Evolutionary conservation across 1,140 invertebrate genomes (phyloP).

Genomic region (Linepithema humile): DNA sequence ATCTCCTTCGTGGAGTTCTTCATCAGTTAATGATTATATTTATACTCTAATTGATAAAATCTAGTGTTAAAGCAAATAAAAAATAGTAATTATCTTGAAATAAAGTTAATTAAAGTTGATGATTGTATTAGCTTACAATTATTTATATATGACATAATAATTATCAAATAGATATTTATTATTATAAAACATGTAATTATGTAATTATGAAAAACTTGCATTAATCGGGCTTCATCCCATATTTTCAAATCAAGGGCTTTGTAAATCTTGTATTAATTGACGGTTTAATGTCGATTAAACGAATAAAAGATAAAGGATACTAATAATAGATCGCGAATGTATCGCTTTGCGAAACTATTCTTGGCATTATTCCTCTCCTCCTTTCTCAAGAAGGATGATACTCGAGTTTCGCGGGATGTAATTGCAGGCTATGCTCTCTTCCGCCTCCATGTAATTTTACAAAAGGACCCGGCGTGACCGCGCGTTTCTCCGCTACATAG

Average conservation of each 20-base stretch:
- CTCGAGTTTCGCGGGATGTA: not conserved
- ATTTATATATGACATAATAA: not conserved
- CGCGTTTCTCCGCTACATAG: constrained; percentile 9
- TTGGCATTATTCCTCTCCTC: not conserved
- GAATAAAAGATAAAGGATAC: not conserved
- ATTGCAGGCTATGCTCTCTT: not conserved
- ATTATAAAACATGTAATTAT: not conserved
- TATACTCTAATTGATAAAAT: not conserved
- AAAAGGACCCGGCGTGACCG: not conserved
- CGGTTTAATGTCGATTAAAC: not conserved
- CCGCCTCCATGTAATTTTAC: not conserved
- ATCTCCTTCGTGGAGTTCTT: not conserved
- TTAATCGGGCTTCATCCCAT: not conserved
- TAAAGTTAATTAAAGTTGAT: not conserved
- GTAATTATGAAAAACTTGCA: not conserved
- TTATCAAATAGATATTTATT: not conserved
- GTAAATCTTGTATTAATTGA: not conserved
- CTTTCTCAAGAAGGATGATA: not conserved
- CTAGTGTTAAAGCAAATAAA: not conserved
- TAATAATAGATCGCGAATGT: not conserved
- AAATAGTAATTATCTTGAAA: not conserved
- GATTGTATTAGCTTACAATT: no score
- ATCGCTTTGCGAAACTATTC: not conserved
- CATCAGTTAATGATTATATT: not conserved
- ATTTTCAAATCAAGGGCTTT: not conserved